Base-by-base conservation (phyloP, 2,797 vertebrate genomes). In the Lutjanus argentimaculatus region DNA sequence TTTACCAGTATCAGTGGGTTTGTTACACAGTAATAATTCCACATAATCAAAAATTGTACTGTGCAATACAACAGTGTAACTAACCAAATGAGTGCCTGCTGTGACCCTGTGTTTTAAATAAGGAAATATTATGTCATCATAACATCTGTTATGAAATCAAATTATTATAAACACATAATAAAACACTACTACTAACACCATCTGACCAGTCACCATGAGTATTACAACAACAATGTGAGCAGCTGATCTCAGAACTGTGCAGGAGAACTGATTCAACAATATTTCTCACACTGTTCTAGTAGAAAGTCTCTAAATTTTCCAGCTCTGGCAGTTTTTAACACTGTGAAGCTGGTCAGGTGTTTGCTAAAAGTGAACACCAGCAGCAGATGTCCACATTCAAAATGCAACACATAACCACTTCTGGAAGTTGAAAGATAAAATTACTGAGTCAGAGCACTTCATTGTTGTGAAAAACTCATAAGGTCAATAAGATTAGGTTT, bases 401-500 rank as follows among this genome's bases (percentile, higher is more conserved):
- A 8, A 19, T 2, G 5, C 7, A 46, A 66, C 43, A 55, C n/a
- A 49, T 10, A 10, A 16, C 7, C 21, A n/a, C 6, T 45, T 16
- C 36, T 2, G 0, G 2, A 36, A 49, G 14, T 49, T 4, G 52
- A 73, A 36, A 42, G 8, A 45, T 21, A 46, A n/a, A 45, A 59
- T 17, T 56, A 55, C 2, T 45, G 43, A 15, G 11, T 53, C 10
- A 17, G 8, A 59, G 22, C 9, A 11, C 25, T 15, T 52, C 14
- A 3, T 43, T 49, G 48, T 75, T 52, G 53, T 25, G 36, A 19
- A 61, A 63, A 55, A 4, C 2, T 55, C 30, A 45, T 2, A 7
- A n/a, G 22, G 42, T 72, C 75, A 75, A 22, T 43, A 56, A 30
- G n/a, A 59, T 55, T 49, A 40, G 42, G 57, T 79, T 49, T 6